Conservation (phyloP, 2,797 vertebrate species). For the Trematomus bernacchii region DNA sequence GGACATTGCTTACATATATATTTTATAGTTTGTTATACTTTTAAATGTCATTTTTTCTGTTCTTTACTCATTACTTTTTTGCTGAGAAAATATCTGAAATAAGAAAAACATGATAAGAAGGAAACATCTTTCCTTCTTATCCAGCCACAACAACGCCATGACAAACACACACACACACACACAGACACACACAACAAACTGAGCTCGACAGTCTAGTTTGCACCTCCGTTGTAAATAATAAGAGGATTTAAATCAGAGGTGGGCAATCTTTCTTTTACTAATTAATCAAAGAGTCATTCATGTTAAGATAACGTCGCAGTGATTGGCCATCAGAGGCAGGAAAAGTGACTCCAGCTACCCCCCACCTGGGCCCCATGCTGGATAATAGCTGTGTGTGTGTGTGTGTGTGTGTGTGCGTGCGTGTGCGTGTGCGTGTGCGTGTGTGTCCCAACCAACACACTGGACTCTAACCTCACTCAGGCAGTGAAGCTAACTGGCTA, state of each 20-base stretch:
- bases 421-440: background rate
- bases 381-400: constrained; percentile 37
- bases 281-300: background rate
- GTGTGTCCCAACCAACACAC: background rate
- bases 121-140: no score
- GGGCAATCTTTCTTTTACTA: background rate
- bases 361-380: constrained; percentile 50
- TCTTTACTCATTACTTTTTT: no score
- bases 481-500: constrained; percentile 25
- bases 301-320: constrained; percentile 10
- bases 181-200: background rate
- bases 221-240: no score
- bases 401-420: background rate
- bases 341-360: constrained; percentile 29
- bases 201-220: no score
- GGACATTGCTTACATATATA: no score
- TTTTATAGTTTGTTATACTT: no score
- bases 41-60: no score
- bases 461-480: background rate
- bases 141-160: no score
- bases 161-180: background rate
- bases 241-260: no score
- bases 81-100: no score
- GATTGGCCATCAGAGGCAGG: constrained; percentile 21
- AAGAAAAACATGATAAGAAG: no score